Base-by-base conservation (phyloP, 2,888 invertebrate genomes). In the Choreutis nemorana region DNA sequence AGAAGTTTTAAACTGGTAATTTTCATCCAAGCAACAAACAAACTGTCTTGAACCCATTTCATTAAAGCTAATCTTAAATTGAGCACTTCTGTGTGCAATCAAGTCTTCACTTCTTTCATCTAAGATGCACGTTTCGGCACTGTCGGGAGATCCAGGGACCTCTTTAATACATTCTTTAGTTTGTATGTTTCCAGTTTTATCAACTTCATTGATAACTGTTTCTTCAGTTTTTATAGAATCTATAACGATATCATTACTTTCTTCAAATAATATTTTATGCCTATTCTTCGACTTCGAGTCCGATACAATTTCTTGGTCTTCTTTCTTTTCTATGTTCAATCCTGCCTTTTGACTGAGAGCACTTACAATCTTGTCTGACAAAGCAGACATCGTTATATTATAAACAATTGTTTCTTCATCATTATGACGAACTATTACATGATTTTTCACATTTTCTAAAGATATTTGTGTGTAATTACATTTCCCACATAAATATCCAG, bases 381-480 rank as follows among this genome's bases (percentile, higher is more conserved):
- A 56, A 1, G 48, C 50, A 7, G 65, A 51, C 30, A 78, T 55
- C 47, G 68, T 75, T 4, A 78, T 71, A 10, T 55, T 61, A 39
- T 62, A 73, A 4, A 77, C 77, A 38, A 75, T 67, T 1, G 77
- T 79, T 35, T 75, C 63, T 29, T 72, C 61, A 25, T 68, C 63
- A 26, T 68, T 55, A 40, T 85, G 87, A 36, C 82, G 82, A 1
- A 62, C 52, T 24, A 80, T 67, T 1, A 87, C 68, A 43, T 92
- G 91, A 0, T 71, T 73, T 36, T 85, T 81, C 0, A 90, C 61
- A 45, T 84, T 84, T 18, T 67, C 60, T 26, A 81, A 61, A 4
- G 80, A 75, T 38, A 90, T 52, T 58, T 92, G 92, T 1, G 88
- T 81, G 40, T 82, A 92, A 50, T 91, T 85, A 49, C 92, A 92